Conservation (phyloP, 2,888 invertebrate species). For the Unio delphinus region DNA sequence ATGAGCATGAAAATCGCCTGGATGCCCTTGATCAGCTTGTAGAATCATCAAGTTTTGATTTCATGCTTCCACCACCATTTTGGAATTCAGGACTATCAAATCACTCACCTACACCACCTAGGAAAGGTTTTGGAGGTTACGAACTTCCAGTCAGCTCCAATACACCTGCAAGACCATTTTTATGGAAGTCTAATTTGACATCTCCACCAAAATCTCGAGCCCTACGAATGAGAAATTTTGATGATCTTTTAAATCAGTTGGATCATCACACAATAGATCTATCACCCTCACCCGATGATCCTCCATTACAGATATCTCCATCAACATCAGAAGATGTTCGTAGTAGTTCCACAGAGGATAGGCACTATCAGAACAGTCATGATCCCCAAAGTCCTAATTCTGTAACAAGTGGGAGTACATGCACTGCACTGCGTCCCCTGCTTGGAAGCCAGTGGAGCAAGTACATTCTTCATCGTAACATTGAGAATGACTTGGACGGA, state of each 20-base stretch:
- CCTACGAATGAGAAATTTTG: conserved; percentile 55
- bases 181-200: conserved; percentile 54
- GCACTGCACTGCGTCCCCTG: conserved; percentile 47
- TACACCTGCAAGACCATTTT: conserved; percentile 37
- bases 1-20: conserved; percentile 43
- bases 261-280: conserved; percentile 60
- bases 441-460: conserved; percentile 59
- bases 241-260: conserved; percentile 54
- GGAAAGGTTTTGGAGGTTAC: conserved; percentile 36
- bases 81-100: conserved; percentile 46
- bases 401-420: conserved; percentile 53
- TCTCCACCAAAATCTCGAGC: conserved; percentile 60
- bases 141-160: conserved; percentile 36
- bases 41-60: conserved; percentile 61
- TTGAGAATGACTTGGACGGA: conserved; percentile 30
- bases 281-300: conserved; percentile 63
- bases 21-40: conserved; percentile 55
- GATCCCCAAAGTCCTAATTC: conserved; percentile 59
- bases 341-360: conserved; percentile 56
- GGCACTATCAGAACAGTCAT: conserved; percentile 34
- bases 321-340: conserved; percentile 60
- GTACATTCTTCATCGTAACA: conserved; percentile 51
- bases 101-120: conserved; percentile 41
- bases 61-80: conserved; percentile 58
- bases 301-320: conserved; percentile 57